These are phyloP conservation scores for Melinopterus prodromus DNA, from an alignment of 2,888 invertebrate genomes.

Conservation along the genomic window DNA sequence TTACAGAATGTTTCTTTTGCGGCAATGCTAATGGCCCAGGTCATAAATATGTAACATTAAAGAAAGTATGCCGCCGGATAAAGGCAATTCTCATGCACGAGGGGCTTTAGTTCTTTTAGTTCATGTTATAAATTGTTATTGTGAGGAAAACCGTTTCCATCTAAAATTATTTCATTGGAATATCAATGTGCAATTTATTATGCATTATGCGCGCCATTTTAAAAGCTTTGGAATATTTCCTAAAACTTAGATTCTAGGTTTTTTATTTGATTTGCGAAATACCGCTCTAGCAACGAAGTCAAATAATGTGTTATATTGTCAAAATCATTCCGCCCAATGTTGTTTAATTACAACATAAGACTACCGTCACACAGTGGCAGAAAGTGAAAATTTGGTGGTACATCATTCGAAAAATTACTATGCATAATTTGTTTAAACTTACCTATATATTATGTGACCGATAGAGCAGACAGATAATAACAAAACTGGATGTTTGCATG, in stretches of 20 bases:
- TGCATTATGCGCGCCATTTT: background rate
- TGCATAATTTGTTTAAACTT: no score
- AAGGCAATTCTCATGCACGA: background rate
- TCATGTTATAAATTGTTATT: background rate
- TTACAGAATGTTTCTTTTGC: background rate
- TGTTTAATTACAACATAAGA: no score
- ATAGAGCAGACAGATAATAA: no score
- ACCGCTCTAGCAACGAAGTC: no score
- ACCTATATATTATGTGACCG: no score
- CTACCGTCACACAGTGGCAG: no score
- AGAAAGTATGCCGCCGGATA: background rate
- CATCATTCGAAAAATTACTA: no score
- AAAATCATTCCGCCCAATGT: no score
- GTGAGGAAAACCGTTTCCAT: background rate
- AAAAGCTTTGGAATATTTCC: background rate
- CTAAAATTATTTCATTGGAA: background rate
- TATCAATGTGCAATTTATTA: background rate
- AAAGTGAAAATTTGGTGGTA: no score
- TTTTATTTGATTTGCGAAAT: no score
- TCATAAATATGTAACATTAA: slow-evolving; percentile 4
- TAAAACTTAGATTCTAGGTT: background rate
- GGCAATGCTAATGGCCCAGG: background rate
- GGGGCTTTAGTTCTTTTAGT: background rate
- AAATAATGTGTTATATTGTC: no score
- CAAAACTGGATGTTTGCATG: no score